Conservation (phyloP, 2,888 invertebrate species). For the Stenodema calcarata region DNA sequence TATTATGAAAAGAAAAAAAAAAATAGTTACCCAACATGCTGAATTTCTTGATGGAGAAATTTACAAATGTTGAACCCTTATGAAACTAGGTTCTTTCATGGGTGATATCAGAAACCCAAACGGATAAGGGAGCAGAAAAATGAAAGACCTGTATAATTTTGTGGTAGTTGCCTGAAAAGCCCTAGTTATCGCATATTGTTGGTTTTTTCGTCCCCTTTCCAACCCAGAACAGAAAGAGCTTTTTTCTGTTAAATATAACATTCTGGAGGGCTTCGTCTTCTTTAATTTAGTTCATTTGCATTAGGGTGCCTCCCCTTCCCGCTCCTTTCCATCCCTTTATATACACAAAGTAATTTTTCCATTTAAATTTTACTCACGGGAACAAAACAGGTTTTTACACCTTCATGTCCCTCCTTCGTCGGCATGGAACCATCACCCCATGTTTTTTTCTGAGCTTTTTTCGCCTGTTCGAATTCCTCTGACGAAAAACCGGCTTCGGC, state of each 20-base stretch:
- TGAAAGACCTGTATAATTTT: neutral
- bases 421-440: neutral
- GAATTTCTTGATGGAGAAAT: no score
- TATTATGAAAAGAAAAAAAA: no score
- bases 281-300: neutral
- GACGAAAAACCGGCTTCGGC: neutral
- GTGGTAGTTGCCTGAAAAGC: neutral
- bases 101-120: no score
- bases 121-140: neutral
- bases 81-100: no score
- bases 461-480: neutral
- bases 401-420: neutral
- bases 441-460: neutral
- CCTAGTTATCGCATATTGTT: neutral
- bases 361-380: slow-evolving; percentile 2
- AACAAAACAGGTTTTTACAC: slow-evolving; percentile 2
- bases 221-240: neutral
- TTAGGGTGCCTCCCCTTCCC: neutral
- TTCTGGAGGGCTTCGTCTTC: neutral
- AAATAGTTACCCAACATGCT: no score
- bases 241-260: neutral
- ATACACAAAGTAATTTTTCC: neutral
- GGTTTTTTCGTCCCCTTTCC: neutral
- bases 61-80: no score
- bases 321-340: neutral